Evolutionary conservation across 2,113 vertebrate genomes (phyloP).

Genomic region (Sterna hirundo): DNA sequence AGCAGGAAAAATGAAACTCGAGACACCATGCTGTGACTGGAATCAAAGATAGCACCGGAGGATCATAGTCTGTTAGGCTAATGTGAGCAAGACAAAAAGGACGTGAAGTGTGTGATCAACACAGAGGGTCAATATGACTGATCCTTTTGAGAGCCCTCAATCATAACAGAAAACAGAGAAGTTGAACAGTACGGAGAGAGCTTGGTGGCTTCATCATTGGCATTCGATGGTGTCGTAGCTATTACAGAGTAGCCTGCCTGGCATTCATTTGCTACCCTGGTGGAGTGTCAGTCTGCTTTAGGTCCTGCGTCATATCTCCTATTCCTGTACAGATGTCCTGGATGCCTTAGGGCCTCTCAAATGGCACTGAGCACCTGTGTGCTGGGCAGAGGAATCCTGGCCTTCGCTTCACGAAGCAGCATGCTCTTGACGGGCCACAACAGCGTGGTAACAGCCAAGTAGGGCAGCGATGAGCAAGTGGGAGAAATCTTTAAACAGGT

Average conservation of each 20-base stretch:
- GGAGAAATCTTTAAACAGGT: not conserved
- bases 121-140: not conserved
- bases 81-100: not conserved
- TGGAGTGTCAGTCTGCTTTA: not conserved
- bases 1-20: not conserved
- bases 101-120: not conserved
- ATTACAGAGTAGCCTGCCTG: not conserved
- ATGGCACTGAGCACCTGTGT: not conserved
- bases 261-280: not conserved
- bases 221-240: not conserved
- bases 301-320: slow-evolving; percentile 25
- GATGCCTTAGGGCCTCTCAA: slow-evolving; percentile 5
- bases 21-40: not conserved
- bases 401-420: not conserved
- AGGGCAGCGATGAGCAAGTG: not conserved
- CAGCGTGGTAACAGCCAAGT: not conserved
- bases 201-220: not conserved
- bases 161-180: not conserved
- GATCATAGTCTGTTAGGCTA: not conserved
- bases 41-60: not conserved
- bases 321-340: slow-evolving; percentile 22
- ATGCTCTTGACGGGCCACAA: not conserved
- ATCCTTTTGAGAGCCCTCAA: not conserved
- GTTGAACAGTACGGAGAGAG: not conserved
- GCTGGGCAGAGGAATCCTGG: not conserved